Conservation (phyloP, 2,797 vertebrate species). For the Mus caroli region DNA sequence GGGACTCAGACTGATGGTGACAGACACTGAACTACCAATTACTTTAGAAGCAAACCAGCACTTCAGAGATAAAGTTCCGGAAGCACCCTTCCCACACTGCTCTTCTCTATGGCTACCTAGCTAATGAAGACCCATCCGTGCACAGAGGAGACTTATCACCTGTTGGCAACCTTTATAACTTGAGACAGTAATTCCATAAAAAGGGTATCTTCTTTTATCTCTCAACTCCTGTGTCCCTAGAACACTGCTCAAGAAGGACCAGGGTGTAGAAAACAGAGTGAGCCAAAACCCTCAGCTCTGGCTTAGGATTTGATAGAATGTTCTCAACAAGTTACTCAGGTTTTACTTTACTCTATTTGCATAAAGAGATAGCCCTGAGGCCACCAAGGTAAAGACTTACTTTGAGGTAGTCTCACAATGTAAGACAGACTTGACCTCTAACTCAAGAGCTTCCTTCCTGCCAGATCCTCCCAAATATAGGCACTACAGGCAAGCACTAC, state of each 20-base stretch:
- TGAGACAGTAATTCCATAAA: background rate
- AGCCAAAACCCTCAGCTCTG: background rate
- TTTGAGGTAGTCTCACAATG: background rate
- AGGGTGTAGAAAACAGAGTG: background rate
- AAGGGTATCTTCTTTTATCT: background rate
- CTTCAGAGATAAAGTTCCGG: slow-evolving; percentile 2
- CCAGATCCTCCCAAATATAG: background rate
- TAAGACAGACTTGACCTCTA: background rate
- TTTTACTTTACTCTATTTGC: background rate
- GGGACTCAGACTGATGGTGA: background rate
- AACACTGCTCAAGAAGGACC: background rate
- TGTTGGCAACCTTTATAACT: background rate
- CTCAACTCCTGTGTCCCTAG: background rate
- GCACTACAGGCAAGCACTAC: background rate
- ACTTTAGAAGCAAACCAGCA: background rate
- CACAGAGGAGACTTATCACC: background rate
- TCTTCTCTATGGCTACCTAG: background rate
- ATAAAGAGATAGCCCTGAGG: background rate
- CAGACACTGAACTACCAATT: background rate
- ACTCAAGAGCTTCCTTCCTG: background rate
- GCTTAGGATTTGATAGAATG: background rate
- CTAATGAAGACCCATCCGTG: background rate
- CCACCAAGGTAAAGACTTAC: background rate
- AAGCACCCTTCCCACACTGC: background rate
- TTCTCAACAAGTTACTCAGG: background rate